A percentile compares a stretch with the other conserved stretches of the same genome.
These are phyloP conservation scores for Elysia chlorotica DNA, from an alignment of 1,140 invertebrate genomes.

Conservation along the genomic window DNA sequence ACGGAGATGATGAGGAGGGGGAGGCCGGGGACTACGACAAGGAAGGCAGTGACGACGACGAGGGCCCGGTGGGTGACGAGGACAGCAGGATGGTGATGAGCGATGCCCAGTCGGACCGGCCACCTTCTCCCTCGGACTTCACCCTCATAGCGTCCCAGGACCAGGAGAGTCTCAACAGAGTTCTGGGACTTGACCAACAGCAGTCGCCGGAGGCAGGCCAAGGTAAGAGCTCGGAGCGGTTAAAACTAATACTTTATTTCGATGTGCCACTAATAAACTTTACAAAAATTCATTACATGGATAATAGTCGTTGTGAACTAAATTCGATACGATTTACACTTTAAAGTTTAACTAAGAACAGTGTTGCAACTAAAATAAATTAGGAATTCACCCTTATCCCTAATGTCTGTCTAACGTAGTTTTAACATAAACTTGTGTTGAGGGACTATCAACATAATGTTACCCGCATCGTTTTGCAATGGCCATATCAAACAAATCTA, in stretches of 20 bases:
- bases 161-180: conserved; percentile 46
- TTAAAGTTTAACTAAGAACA: background rate
- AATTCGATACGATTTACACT: background rate
- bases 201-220: conserved; percentile 22
- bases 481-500: too few relatives aligned
- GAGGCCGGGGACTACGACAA: conserved; percentile 22
- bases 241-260: background rate
- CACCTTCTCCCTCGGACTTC: conserved; percentile 58
- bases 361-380: background rate
- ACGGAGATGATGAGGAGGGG: conserved; percentile 12
- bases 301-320: background rate
- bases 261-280: background rate
- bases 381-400: background rate
- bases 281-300: background rate
- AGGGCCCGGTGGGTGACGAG: conserved; percentile 18
- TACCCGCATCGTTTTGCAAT: too few relatives aligned
- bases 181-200: conserved; percentile 28
- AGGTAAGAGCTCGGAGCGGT: background rate
- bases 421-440: too few relatives aligned
- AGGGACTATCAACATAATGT: too few relatives aligned
- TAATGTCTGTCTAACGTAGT: too few relatives aligned
- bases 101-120: conserved; percentile 35
- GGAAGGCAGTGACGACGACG: conserved; percentile 21
- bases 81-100: conserved; percentile 14
- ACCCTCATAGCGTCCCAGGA: conserved; percentile 56